A percentile compares a stretch with the other conserved stretches of the same genome.
Conservation (phyloP, 2,888 invertebrate genomes). For the Parnassius orleans region DNA sequence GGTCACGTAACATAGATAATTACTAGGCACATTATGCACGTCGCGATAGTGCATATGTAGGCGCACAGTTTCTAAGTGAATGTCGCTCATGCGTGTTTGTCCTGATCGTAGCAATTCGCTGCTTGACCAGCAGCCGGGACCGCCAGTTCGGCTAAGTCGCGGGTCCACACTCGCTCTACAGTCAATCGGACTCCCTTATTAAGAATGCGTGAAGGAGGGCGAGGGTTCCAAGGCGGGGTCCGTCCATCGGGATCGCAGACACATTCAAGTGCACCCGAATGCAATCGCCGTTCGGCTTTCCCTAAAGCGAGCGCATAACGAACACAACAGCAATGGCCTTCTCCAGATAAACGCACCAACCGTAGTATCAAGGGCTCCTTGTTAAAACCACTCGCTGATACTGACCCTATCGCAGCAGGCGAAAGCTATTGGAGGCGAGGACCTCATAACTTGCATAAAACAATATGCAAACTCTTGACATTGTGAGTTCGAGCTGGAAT, state of each 20-base stretch:
- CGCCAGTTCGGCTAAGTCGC: conserved; percentile 79
- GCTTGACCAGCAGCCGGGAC: conserved; percentile 81
- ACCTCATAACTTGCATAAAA: conserved; percentile 86
- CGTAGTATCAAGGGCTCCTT: conserved; percentile 79
- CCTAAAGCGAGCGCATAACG: conserved; percentile 86
- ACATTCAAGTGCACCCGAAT: conserved; percentile 86
- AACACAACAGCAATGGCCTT: conserved; percentile 89
- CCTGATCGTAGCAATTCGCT: conserved; percentile 87
- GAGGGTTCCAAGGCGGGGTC: conserved; percentile 86
- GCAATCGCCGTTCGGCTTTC: conserved; percentile 84
- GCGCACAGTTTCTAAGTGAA: conserved; percentile 87
- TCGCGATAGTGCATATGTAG: conserved; percentile 88
- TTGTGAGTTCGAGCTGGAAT: conserved; percentile 88
- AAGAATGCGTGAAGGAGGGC: conserved; percentile 81
- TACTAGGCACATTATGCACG: conserved; percentile 88
- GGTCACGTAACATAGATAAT: conserved; percentile 85
- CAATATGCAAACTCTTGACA: conserved; percentile 87
- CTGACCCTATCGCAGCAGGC: conserved; percentile 92
- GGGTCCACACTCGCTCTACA: conserved; percentile 87
- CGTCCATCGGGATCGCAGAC: conserved; percentile 86
- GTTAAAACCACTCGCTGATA: conserved; percentile 83
- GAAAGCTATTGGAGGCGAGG: conserved; percentile 85
- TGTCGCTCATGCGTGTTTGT: conserved; percentile 89
- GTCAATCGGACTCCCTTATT: conserved; percentile 85
- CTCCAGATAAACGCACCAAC: conserved; percentile 88